Evolutionary conservation across 2,888 invertebrate genomes (phyloP).

Genomic region (Stenurella melanura): DNA sequence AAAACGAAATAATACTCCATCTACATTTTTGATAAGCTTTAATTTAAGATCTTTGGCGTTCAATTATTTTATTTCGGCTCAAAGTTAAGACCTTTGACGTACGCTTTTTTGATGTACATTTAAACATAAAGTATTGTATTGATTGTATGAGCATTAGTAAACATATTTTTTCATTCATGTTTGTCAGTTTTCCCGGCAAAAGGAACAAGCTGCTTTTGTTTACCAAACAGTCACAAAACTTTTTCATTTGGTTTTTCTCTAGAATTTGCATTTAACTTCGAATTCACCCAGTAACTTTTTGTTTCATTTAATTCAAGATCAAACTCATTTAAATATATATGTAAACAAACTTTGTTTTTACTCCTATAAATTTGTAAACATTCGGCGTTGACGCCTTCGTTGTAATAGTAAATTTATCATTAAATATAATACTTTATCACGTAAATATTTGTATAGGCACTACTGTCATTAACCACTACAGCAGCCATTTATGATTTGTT

Average conservation of each 20-base stretch:
- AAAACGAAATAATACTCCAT: too few species aligned
- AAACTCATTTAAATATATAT: not conserved
- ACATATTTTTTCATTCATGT: not conserved
- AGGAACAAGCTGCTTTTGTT: not conserved
- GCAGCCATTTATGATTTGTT: not conserved
- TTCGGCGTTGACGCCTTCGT: not conserved
- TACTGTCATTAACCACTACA: not conserved
- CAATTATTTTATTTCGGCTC: too few species aligned
- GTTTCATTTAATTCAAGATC: not conserved
- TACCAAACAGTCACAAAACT: not conserved
- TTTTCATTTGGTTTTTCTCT: not conserved
- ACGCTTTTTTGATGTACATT: not conserved
- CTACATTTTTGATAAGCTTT: too few species aligned
- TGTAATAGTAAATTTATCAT: not conserved
- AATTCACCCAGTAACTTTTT: not conserved
- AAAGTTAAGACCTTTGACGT: too few species aligned
- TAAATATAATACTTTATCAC: not conserved
- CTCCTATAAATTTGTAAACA: not conserved
- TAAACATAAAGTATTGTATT: not conserved
- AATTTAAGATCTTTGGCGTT: too few species aligned
- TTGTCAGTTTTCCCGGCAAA: not conserved
- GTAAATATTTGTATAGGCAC: not conserved
- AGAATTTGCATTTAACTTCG: conserved; percentile 7
- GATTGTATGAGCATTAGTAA: not conserved
- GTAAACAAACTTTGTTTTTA: not conserved